Evolutionary conservation across 2,888 invertebrate species (phyloP), one percentile per base, ranked within the genome.

Genomic region (Heliothis peltigera): DNA sequence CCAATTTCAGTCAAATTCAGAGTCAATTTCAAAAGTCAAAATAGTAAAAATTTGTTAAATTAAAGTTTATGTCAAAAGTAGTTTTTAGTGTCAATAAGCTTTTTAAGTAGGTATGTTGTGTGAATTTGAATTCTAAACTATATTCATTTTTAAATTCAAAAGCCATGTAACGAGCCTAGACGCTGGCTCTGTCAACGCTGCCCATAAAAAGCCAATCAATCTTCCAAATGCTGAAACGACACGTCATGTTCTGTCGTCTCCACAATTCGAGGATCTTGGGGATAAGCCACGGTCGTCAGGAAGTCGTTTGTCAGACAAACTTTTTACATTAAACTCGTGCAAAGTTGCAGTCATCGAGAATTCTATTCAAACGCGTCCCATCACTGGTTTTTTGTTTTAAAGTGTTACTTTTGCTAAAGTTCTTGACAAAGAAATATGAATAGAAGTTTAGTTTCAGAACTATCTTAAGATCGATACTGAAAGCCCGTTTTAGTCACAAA

Each of bases 321-420:
- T 82, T 82, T 79, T 75, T 69, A 56, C 78, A 82, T 82, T 74
- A 73, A 77, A 73, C 62, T 64, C 64, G 32, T 44, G 48, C 68
- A 35, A 60, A 62, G 62, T 54, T 61, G 62, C 55, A 67, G 63
- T 53, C 55, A 57, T 54, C 49, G 32, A 44, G 43, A 43, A 54
- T 66, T 70, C 56, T n/a, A n/a, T 39, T 25, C 62, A 43, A 60
- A 44, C 28, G 64, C 53, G 17, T 53, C 43, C 39, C 28, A 54
- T 42, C 25, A 57, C 64, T 64, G 59, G 43, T 57, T n/a, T 64
- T 72, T 57, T 51, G 70, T 70, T 56, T 35, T 48, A 55, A 59
- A 52, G 56, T 58, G 57, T 57, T 39, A 43, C 61, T 47, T 47
- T 63, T 52, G 47, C 18, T 12, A 19, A 39, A 35, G 46, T 70